Conservation (phyloP, 2,888 invertebrate species). For the Trachelus stipa region DNA sequence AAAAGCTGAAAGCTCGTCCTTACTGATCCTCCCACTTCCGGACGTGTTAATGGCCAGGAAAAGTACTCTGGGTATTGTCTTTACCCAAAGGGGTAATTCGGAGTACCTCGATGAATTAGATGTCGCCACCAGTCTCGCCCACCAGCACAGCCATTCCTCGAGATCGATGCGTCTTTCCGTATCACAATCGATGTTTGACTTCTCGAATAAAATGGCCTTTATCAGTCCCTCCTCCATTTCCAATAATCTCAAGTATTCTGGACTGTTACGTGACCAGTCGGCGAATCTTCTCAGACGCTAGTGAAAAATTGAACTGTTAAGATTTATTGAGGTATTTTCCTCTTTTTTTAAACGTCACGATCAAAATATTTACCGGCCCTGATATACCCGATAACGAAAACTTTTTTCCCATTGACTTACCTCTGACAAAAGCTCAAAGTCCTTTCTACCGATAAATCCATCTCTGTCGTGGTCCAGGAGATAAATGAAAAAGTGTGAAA, state of each 20-base stretch:
- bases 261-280: conserved; percentile 80
- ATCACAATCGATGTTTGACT: conserved; percentile 36
- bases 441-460: conserved; percentile 77
- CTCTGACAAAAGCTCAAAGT: conserved; percentile 78
- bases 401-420: conserved; percentile 59
- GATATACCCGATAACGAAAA: background rate
- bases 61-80: conserved; percentile 71
- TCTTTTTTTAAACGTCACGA: background rate
- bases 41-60: conserved; percentile 47
- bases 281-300: conserved; percentile 77
- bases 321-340: conserved; percentile 19
- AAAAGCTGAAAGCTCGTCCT: conserved; percentile 76
- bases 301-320: conserved; percentile 58
- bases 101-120: conserved; percentile 68
- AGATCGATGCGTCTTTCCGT: conserved; percentile 66
- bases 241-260: conserved; percentile 78
- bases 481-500: conserved; percentile 78
- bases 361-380: background rate
- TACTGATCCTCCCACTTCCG: conserved; percentile 77
- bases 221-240: conserved; percentile 80
- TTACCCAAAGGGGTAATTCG: conserved; percentile 80
- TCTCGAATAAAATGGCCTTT: conserved; percentile 74
- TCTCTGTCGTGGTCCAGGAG: conserved; percentile 79
- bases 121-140: conserved; percentile 71
- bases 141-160: conserved; percentile 79